Evolutionary conservation across 2,888 invertebrate genomes (phyloP), one percentile per base, ranked within the genome.

Genomic region (Dimorphilus gyrociliatus): DNA sequence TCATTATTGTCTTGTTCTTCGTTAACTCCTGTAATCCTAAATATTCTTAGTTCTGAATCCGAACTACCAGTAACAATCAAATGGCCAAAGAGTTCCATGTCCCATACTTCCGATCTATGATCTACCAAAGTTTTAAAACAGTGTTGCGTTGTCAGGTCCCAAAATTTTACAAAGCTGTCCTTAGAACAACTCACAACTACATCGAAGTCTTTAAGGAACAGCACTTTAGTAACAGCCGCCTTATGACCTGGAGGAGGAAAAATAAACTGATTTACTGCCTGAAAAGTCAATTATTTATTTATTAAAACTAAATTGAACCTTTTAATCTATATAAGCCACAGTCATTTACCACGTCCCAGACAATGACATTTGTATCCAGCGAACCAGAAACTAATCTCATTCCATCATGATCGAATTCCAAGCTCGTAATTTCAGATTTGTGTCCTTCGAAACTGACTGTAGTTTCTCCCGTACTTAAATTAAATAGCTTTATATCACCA

Each of bases 71-170:
- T 80, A n/a, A 92, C 72, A 34, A 25, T 15, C 14, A 33, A 4
- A 16, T 4, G 10, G 13, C 8, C 3, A n/a, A n/a, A 21, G 19
- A 3, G 3, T 23, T 28, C 15, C 19, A 25, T 12, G 25, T 18
- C n/a, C 21, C 32, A 48, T 64, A 88, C 88, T 53, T 67, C 67
- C 37, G 59, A 57, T 19, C 59, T 46, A 36, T 64, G 65, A 25
- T 84, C 88, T 23, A 82, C 76, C 29, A 97, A 67, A 3, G 94
- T 94, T 60, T 81, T 82, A 52, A 94, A 94, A 60, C 92, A 94
- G 52, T 85, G 81, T 48, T 86, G 81, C 4, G 85, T 85, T 43
- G 81, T 78, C 41, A 94, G 68, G 60, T 94, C 85, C 94, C 94
- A 97, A 59, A 97, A 85, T 62, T 92, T 94, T 1, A 97, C 73